These are phyloP conservation scores for Clusia tigrina DNA, from an alignment of 2,888 invertebrate genomes.

Conservation along the genomic window DNA sequence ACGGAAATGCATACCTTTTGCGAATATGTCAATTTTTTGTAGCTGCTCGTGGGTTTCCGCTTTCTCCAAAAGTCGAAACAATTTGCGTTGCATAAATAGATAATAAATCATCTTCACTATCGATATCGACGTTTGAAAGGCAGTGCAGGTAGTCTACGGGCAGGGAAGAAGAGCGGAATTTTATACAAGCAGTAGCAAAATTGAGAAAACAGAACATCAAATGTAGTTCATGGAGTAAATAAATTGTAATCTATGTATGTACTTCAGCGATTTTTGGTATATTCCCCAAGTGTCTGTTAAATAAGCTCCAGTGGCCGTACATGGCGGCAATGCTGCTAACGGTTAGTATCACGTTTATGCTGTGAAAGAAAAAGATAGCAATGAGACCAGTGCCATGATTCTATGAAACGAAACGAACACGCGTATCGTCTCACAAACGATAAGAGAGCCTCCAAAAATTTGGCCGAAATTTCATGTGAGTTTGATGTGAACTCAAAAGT, in stretches of 20 bases:
- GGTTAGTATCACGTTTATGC: conserved; percentile 44
- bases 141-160: conserved; percentile 45
- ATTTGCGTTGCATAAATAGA: conserved; percentile 42
- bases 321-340: conserved; percentile 37
- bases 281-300: conserved; percentile 38
- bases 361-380: too few species aligned
- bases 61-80: conserved; percentile 40
- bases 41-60: conserved; percentile 46
- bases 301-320: conserved; percentile 47
- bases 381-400: too few species aligned
- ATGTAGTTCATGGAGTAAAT: too few species aligned
- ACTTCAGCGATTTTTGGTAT: conserved; percentile 49
- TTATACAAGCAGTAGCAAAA: too few species aligned
- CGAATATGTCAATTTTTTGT: conserved; percentile 46
- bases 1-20: conserved; percentile 26
- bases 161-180: conserved; percentile 25
- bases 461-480: too few species aligned
- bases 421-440: too few species aligned
- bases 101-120: conserved; percentile 47
- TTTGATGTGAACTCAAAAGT: too few species aligned
- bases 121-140: conserved; percentile 42
- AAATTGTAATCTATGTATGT: too few species aligned
- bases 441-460: too few species aligned
- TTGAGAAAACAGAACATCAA: too few species aligned
- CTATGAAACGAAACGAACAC: too few species aligned